phyloP scores from a whole-genome alignment of 2,797 vertebrate species.

The Acanthornis magna region DNA sequence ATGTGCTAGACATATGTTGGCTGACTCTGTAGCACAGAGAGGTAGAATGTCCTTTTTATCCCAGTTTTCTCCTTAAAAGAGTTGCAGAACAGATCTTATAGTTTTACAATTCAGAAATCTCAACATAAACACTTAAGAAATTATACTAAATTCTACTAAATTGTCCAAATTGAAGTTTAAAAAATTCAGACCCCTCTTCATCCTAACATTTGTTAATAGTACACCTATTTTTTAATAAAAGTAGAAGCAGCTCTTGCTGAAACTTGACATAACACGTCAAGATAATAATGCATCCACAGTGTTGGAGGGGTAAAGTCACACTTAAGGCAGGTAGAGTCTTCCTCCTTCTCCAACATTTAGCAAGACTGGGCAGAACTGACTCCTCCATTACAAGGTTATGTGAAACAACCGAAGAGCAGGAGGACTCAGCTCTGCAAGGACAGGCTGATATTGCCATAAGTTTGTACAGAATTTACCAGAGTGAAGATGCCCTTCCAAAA shows the following conservation, averaged over 20 bases:
- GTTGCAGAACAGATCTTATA: not conserved
- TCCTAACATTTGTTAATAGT: not conserved
- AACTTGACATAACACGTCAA: not conserved
- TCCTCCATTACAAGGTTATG: fast-evolving
- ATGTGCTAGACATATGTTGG: not conserved
- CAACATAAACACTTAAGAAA: not conserved
- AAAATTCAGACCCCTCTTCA: not conserved
- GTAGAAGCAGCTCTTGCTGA: not conserved
- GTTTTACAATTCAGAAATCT: not conserved
- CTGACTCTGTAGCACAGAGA: not conserved
- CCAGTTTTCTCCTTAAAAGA: not conserved
- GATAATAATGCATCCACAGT: not conserved
- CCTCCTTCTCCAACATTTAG: not conserved
- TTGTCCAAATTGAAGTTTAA: not conserved
- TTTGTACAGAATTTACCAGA: not conserved
- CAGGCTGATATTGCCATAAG: fast-evolving
- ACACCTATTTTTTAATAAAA: not conserved
- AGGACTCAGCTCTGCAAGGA: not conserved
- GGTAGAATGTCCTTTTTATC: not conserved
- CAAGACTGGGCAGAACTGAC: not conserved
- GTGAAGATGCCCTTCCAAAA: not conserved
- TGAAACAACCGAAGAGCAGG: not conserved
- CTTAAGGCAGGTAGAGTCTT: not conserved
- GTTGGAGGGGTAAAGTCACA: not conserved
- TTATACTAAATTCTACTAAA: not conserved